These are phyloP conservation scores for Drosophila atroscutellata DNA, from an alignment of 2,888 invertebrate species.

Conservation along the genomic window DNA sequence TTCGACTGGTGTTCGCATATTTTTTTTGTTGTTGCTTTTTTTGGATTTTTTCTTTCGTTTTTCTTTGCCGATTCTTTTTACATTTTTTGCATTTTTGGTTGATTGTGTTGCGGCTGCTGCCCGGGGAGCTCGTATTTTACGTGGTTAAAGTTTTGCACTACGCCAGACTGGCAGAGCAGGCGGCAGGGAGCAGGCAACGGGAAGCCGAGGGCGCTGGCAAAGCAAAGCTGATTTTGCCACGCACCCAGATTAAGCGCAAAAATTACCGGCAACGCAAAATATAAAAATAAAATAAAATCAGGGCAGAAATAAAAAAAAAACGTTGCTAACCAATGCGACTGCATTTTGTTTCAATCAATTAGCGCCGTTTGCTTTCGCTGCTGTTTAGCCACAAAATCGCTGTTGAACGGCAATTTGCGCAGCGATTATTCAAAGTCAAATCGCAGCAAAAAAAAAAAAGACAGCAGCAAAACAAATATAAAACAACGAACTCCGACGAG, in stretches of 20 bases:
- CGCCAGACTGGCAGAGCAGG: conserved; percentile 48
- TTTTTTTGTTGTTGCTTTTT: too few species aligned
- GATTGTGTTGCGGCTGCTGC: conserved; percentile 38
- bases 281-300: conserved; percentile 11
- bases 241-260: conserved; percentile 54
- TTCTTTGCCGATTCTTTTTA: conserved; percentile 9
- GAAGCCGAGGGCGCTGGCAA: conserved; percentile 4
- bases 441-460: conserved; percentile 1
- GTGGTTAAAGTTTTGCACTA: conserved; percentile 65
- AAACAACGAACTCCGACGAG: conserved; percentile 15
- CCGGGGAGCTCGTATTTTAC: conserved; percentile 65
- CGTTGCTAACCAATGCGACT: conserved; percentile 51
- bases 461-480: conserved; percentile 10
- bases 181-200: too few species aligned
- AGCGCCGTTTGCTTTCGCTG: conserved; percentile 33
- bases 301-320: conserved; percentile 5
- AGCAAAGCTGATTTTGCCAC: conserved; percentile 53
- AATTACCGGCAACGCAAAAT: conserved; percentile 29
- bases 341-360: conserved; percentile 68
- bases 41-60: conserved; percentile 8
- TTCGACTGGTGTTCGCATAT: conserved; percentile 35
- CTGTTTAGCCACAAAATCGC: conserved; percentile 60
- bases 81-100: conserved; percentile 25
- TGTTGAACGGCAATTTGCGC: conserved; percentile 74
- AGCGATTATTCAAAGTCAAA: conserved; percentile 66